phyloP scores from a whole-genome alignment of 2,888 invertebrate species.

The Dasysyrphus albostriatus region DNA sequence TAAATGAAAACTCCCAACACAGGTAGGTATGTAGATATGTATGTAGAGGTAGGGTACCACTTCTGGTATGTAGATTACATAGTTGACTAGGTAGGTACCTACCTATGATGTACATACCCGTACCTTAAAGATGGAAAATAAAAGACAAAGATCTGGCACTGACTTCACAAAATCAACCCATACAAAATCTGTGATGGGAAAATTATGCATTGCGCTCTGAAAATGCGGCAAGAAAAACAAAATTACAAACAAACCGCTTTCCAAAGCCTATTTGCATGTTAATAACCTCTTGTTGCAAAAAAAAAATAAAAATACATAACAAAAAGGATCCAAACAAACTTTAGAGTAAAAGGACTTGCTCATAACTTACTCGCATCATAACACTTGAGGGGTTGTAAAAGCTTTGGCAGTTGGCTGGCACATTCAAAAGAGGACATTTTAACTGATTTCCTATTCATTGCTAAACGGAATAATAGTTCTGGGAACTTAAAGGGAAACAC shows the following conservation, averaged over 20 bases:
- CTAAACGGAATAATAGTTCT: constrained; percentile 14
- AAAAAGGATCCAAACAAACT: constrained; percentile 9
- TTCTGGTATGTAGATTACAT: neutral
- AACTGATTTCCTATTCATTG: constrained; percentile 68
- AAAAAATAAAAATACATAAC: neutral
- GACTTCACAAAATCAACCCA: neutral
- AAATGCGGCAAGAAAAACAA: neutral
- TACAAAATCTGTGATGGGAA: neutral
- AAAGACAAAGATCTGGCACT: neutral
- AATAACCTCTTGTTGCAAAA: constrained; percentile 60
- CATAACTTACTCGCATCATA: constrained; percentile 24
- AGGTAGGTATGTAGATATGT: no score
- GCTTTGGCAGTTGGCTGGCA: constrained; percentile 43
- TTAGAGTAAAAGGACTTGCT: constrained; percentile 40
- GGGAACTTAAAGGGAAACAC: constrained; percentile 11
- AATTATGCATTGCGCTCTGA: neutral
- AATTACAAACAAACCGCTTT: constrained; percentile 8
- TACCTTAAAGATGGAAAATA: neutral
- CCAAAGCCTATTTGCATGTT: constrained; percentile 67
- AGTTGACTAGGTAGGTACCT: neutral
- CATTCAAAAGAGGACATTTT: constrained; percentile 47
- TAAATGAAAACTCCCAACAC: neutral
- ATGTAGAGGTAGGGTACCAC: no score
- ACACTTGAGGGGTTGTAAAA: constrained; percentile 50
- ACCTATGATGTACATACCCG: no score